These are phyloP conservation scores for Lasioglossum albipes DNA, from an alignment of 1,140 invertebrate species.

Conservation along the genomic window DNA sequence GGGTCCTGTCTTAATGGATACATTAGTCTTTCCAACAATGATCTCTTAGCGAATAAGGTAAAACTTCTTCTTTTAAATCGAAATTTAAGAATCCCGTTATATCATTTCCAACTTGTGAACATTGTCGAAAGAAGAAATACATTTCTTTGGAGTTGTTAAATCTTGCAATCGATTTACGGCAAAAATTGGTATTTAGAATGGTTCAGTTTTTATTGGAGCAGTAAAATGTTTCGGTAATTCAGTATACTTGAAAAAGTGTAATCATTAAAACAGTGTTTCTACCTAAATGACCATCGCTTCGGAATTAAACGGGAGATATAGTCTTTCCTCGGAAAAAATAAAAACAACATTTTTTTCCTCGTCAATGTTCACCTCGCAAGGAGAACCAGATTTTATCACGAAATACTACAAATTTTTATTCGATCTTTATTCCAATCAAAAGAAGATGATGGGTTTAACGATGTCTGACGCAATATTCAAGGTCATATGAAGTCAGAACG, in stretches of 20 bases:
- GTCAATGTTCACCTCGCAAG: background rate
- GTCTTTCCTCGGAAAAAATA: background rate
- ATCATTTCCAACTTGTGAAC: too few relatives aligned
- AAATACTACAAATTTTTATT: background rate
- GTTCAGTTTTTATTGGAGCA: too few relatives aligned
- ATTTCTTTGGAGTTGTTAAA: too few relatives aligned
- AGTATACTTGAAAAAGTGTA: too few relatives aligned
- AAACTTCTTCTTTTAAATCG: background rate
- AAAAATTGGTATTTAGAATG: too few relatives aligned
- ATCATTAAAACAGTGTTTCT: too few relatives aligned
- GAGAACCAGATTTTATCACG: background rate
- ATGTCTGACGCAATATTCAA: background rate
- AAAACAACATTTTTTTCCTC: background rate
- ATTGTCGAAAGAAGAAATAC: too few relatives aligned
- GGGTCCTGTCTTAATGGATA: constrained; percentile 47
- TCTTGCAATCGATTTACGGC: too few relatives aligned
- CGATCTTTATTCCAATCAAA: background rate
- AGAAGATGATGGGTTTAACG: background rate
- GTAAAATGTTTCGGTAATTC: too few relatives aligned
- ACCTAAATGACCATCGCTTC: too few relatives aligned
- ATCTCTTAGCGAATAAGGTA: constrained; percentile 28
- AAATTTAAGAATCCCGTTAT: too few relatives aligned
- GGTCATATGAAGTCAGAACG: background rate
- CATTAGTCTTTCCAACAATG: constrained; percentile 16
- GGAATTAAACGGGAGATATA: too few relatives aligned